Conservation (phyloP, 2,888 invertebrate species). For the Gastrophysa polygoni region DNA sequence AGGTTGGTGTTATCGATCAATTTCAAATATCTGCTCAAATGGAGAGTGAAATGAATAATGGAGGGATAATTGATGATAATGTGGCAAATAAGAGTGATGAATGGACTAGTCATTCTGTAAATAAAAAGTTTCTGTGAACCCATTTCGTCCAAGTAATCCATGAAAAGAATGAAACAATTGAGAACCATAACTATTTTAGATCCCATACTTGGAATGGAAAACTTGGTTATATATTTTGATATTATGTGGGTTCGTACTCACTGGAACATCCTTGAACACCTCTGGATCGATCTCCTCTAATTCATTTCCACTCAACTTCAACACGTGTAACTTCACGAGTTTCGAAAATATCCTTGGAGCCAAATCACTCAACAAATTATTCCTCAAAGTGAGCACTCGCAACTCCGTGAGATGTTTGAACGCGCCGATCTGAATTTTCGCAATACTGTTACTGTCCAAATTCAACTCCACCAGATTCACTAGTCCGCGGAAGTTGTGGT, state of each 20-base stretch:
- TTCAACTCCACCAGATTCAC: slow-evolving; percentile 73
- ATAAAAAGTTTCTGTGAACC: no score
- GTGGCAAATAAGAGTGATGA: no score
- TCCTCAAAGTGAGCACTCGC: slow-evolving; percentile 68
- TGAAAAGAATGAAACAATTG: no score
- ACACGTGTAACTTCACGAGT: slow-evolving; percentile 71
- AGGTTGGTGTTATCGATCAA: no score
- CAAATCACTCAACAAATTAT: slow-evolving; percentile 71
- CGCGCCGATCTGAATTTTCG: slow-evolving; percentile 75
- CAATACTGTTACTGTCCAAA: slow-evolving; percentile 76
- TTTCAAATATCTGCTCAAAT: no score
- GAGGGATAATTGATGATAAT: no score
- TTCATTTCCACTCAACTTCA: slow-evolving; percentile 79
- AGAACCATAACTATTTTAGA: no score
- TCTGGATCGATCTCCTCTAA: slow-evolving; percentile 72
- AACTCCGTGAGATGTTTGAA: slow-evolving; percentile 77
- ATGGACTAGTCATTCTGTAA: no score
- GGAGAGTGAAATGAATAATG: no score
- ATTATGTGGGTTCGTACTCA: slow-evolving; percentile 50
- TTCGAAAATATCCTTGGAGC: slow-evolving; percentile 76
- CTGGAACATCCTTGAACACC: slow-evolving; percentile 75
- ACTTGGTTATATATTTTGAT: no score
- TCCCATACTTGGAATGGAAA: no score
- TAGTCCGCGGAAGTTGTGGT: slow-evolving; percentile 79
- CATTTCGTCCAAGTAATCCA: no score